Base-by-base conservation (phyloP, 2,797 vertebrate species). In the Falco peregrinus region DNA sequence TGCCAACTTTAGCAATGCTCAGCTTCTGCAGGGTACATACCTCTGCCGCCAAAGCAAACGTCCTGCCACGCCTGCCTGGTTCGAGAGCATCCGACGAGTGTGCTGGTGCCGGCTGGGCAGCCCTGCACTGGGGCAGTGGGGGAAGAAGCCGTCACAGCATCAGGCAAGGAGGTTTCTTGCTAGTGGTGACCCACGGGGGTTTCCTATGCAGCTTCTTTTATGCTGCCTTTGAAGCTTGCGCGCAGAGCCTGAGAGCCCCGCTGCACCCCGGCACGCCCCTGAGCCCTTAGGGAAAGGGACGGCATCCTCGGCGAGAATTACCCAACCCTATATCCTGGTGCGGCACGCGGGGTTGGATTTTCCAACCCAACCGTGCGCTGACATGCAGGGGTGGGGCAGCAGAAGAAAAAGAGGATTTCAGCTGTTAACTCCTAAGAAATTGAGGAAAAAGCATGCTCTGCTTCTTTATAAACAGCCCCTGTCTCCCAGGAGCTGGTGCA, bases 221-320 rank as follows among this genome's bases (percentile, higher is more conserved):
- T 0, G 2, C 71, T 60, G 88, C 64, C 76, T 86, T 50, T 79
- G 91, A 73, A 69, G 87, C 37, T 59, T 25, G 53, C 5, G 24
- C 0, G 1, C 28, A 22, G 89, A 73, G 24, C 70, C 4, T 10
- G 43, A 45, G 14, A 94, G 69, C 68, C 24, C 20, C 4, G 26
- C 91, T 97, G 93, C 87, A 90, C 70, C 86, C 41, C 0, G 65
- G 71, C 96, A 91, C 92, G 87, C 60, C 90, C 71, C 83, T 29
- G 80, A 96, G 94, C 91, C 95, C 74, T 69, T 43, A 73, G 93
- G 91, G 87, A 90, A 92, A 78, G 85, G 82, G 86, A 63, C 1
- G 6, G 84, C 89, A 95, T 79, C 81, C 70, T 87, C 9, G 3
- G 51, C 47, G 68, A 82, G 33, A 21, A 50, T 92, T 90, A 90